Base-by-base conservation (phyloP, 92 coral and sea anemone species). In the Heteractis magnifica region DNA sequence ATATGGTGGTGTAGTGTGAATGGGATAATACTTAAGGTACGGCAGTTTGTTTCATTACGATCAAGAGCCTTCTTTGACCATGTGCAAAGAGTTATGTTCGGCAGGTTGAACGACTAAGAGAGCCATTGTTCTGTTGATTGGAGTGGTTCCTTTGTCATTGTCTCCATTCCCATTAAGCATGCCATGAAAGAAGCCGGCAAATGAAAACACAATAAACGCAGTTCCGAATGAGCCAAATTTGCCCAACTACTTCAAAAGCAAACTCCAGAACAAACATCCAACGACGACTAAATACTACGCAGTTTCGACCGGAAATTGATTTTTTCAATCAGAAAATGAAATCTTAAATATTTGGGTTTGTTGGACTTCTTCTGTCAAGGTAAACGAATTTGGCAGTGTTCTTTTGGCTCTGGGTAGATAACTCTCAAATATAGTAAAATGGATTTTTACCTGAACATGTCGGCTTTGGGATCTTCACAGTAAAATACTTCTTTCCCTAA, bases 271-370 rank as follows among this genome's bases (percentile, higher is more conserved):
- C 81, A 85, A 85, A 77, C 74, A 18, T 68, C 78, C 81, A 70
- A 26, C 34, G 18, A 12, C 50, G 55, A 65, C 76, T 76, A 76
- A 84, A 75, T 59, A 71, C 64, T 20, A 78, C 52, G 44, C 41
- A 80, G 64, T 51, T 50, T 52, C 49, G 13, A 15, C 88, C 88
- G 88, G 88, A 85, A 78, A 85, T 85, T 85, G 83, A 68, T 15
- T 51, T 78, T 85, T 78, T 72, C 81, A 65, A 65, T 71, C 78
- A 50, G 71, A 84, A 68, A 84, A 58, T 68, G 68, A 78, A 51
- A 59, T 68, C 68, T 78, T 78, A 48, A 85, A 77, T 52, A 48
- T 20, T 55, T 41, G 15, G 52, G 71, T 51, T 50, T 41, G 74
- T 50, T 23, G 15, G 58, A 48, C 41, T 8, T 70, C 8, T 62